A percentile compares a stretch with the other conserved stretches of the same genome.
Evolutionary conservation across 2,113 vertebrate genomes (phyloP).

Genomic region (Lepisosteus oculatus): DNA sequence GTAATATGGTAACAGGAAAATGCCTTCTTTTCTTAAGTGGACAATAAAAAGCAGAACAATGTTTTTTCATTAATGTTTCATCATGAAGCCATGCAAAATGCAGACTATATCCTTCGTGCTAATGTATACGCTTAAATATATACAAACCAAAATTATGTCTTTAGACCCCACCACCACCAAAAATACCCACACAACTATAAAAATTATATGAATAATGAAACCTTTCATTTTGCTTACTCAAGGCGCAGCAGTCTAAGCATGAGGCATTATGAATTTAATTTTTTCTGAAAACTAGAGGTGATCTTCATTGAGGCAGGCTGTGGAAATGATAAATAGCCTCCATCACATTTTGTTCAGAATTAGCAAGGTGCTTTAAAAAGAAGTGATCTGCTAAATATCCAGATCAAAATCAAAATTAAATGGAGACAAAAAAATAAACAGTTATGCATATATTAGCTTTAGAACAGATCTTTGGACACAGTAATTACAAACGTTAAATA

Average conservation of each 20-base stretch:
- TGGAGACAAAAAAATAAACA: constrained; percentile 43
- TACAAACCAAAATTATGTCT: no score
- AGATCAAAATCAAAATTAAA: constrained; percentile 11
- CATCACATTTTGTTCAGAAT: constrained; percentile 43
- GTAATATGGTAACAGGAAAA: no score
- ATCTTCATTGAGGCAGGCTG: background rate
- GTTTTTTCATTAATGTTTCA: no score
- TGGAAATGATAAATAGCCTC: constrained; percentile 35
- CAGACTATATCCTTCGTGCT: no score
- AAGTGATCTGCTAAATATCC: constrained; percentile 44
- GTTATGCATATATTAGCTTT: constrained; percentile 49
- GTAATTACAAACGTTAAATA: no score
- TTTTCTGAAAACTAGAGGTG: background rate
- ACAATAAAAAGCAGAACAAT: no score
- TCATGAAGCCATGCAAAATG: no score
- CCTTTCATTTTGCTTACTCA: constrained; percentile 11
- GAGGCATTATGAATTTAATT: constrained; percentile 25
- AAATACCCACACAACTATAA: no score
- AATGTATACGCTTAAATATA: no score
- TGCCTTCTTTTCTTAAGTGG: no score
- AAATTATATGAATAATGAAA: background rate
- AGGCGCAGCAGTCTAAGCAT: constrained; percentile 13
- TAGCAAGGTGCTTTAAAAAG: constrained; percentile 37
- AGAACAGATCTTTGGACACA: no score
- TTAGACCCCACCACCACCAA: no score